A percentile compares a stretch with the other conserved stretches of the same genome.
Conservation (phyloP, 2,888 invertebrate species). For the Meloe dianella region DNA sequence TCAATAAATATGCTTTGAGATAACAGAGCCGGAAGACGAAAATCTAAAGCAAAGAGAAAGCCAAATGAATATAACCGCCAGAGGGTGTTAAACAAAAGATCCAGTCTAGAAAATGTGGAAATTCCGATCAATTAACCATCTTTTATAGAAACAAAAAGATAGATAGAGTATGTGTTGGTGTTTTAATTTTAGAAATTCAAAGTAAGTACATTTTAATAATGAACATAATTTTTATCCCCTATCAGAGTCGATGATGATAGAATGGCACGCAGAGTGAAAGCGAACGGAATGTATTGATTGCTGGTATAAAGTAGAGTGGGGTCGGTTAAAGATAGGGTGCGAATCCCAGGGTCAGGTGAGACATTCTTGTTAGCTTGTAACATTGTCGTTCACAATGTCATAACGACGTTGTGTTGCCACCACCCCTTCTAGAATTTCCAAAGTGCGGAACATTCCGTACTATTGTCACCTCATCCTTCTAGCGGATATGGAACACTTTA, state of each 20-base stretch:
- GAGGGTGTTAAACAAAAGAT: not conserved
- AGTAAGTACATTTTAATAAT: slow-evolving; percentile 27
- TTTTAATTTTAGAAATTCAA: not conserved
- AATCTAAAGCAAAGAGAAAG: not conserved
- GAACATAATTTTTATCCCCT: slow-evolving; percentile 24
- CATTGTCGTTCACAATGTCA: slow-evolving; percentile 37
- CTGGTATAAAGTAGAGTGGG: slow-evolving; percentile 31
- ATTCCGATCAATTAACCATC: not conserved
- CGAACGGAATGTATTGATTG: slow-evolving; percentile 45
- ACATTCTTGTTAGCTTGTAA: slow-evolving; percentile 40
- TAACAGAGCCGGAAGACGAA: not conserved
- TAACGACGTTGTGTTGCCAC: slow-evolving; percentile 32
- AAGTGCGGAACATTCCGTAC: slow-evolving; percentile 23
- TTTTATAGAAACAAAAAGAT: not conserved
- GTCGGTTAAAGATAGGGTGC: slow-evolving; percentile 30
- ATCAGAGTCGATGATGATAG: slow-evolving; percentile 27
- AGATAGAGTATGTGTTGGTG: not conserved
- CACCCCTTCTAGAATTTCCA: slow-evolving; percentile 13
- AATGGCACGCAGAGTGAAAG: slow-evolving; percentile 30
- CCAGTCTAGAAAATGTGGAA: not conserved
- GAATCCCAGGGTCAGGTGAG: slow-evolving; percentile 40
- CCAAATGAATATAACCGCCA: slow-evolving; percentile 6
- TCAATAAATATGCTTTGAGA: not conserved
- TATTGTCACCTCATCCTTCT: slow-evolving; percentile 40
- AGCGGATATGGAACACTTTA: slow-evolving; percentile 37